Evolutionary conservation across 2,888 invertebrate species (phyloP).

Genomic region (Callyntrura sp.): DNA sequence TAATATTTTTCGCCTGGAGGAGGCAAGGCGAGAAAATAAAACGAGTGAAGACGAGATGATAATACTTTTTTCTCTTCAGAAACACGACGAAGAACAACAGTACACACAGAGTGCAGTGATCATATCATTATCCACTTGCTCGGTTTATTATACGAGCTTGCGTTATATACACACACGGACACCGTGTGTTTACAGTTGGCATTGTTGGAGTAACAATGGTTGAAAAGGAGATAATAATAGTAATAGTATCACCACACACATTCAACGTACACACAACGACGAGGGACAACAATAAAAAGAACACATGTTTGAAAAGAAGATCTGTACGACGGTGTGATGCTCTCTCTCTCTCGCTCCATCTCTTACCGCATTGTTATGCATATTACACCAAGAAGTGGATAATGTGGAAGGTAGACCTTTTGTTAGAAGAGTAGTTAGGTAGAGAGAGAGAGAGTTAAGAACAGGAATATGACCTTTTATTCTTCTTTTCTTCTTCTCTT

Average conservation of each 20-base stretch:
- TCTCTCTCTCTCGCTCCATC: not conserved
- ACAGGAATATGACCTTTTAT: conserved; percentile 49
- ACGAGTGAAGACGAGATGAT: not conserved
- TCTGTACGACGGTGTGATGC: not conserved
- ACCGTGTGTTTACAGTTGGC: conserved; percentile 43
- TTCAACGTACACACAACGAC: conserved; percentile 33
- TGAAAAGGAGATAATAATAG: conserved; percentile 44
- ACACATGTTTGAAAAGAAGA: conserved; percentile 34
- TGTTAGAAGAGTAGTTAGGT: not conserved
- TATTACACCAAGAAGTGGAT: conserved; percentile 27
- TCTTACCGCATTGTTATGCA: conserved; percentile 38
- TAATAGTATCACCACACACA: conserved; percentile 62
- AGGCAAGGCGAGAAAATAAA: conserved; percentile 39
- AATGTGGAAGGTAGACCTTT: conserved; percentile 45
- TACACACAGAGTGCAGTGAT: conserved; percentile 10
- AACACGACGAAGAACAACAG: conserved; percentile 44
- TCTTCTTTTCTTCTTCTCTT: conserved; percentile 50
- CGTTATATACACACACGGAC: not conserved
- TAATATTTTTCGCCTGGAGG: conserved; percentile 61
- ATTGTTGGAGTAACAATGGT: conserved; percentile 65
- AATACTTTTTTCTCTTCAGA: conserved; percentile 19
- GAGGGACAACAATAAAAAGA: conserved; percentile 48
- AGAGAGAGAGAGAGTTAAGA: conserved; percentile 27
- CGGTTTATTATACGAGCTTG: not conserved
- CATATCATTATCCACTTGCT: conserved; percentile 55